Conservation (phyloP, 2,113 vertebrate species). For the Picathartes gymnocephalus region DNA sequence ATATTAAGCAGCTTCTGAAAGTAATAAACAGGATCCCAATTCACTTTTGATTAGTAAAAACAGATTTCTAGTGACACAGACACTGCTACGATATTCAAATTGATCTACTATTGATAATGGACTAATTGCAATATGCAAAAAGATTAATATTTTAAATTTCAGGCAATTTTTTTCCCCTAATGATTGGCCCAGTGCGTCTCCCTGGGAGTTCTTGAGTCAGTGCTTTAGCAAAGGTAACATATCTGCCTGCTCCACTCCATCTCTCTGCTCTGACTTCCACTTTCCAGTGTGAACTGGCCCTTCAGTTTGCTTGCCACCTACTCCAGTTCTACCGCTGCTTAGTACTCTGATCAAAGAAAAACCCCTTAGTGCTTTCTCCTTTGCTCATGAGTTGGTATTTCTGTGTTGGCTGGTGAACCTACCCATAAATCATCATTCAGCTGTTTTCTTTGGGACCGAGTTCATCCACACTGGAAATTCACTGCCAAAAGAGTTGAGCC, state of each 20-base stretch:
- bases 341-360: not conserved
- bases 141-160: not conserved
- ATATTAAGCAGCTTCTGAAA: not conserved
- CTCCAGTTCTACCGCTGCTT: not conserved
- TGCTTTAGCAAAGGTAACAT: not conserved
- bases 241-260: not conserved
- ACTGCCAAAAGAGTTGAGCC: not conserved
- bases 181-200: not conserved
- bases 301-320: not conserved
- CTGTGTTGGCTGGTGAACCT: not conserved
- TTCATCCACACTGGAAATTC: not conserved
- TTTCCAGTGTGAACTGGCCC: not conserved
- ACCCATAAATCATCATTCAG: not conserved
- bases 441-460: conserved; percentile 18
- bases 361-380: not conserved
- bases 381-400: not conserved
- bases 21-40: not conserved
- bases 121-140: not conserved
- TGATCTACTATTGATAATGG: not conserved
- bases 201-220: not conserved
- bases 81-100: not conserved
- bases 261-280: not conserved
- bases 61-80: not conserved
- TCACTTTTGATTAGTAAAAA: not conserved
- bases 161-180: fast-evolving